A percentile compares a stretch with the other conserved stretches of the same genome.
Conservation (phyloP, 2,888 invertebrate species). For the Dolichopus griseipennis region DNA sequence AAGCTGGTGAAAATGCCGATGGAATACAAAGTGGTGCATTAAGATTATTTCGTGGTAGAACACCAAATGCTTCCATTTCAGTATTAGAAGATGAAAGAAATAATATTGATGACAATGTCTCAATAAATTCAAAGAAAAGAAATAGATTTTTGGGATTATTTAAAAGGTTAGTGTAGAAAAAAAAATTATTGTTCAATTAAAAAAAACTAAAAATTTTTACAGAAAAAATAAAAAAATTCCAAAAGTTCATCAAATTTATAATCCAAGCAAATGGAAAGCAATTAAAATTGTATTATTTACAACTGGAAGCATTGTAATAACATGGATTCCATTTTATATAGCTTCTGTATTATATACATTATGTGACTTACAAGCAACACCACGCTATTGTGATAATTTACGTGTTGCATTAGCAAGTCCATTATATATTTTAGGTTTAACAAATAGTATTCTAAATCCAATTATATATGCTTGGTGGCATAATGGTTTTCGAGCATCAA, state of each 20-base stretch:
- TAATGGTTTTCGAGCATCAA: conserved; percentile 49
- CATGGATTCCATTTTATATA: conserved; percentile 57
- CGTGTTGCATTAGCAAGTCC: conserved; percentile 50
- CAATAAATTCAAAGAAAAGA: not conserved
- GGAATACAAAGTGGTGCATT: conserved; percentile 35
- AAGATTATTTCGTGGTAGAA: conserved; percentile 30
- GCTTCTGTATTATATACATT: conserved; percentile 48
- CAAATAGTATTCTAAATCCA: conserved; percentile 55
- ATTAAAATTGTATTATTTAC: conserved; percentile 55
- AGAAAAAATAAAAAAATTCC: conserved; percentile 17
- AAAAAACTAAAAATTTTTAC: conserved; percentile 17
- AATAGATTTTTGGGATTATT: not conserved
- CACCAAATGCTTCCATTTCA: not conserved
- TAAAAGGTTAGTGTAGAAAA: not conserved
- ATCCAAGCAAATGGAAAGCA: conserved; percentile 52
- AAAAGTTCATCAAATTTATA: conserved; percentile 27
- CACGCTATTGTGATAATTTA: conserved; percentile 45
- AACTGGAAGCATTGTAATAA: conserved; percentile 51
- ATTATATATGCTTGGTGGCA: conserved; percentile 65
- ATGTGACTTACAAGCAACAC: conserved; percentile 45
- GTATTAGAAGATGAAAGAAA: conserved; percentile 1
- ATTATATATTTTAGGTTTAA: conserved; percentile 51
- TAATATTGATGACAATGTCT: not conserved
- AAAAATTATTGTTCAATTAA: not conserved
- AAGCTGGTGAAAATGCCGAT: conserved; percentile 39